phyloP scores from a whole-genome alignment of 2,113 vertebrate species.

The Puma concolor region DNA sequence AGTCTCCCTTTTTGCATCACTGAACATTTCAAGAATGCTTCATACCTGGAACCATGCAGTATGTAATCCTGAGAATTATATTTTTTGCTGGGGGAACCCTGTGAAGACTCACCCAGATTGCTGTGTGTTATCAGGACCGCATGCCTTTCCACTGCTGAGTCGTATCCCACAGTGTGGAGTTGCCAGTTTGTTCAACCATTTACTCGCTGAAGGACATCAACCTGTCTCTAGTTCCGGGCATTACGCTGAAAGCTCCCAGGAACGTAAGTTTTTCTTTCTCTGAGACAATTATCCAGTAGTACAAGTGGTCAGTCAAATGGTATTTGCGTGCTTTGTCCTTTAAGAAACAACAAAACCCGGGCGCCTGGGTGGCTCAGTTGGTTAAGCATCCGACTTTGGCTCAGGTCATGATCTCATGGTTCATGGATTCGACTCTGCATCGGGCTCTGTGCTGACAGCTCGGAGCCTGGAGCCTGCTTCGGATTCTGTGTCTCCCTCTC shows the following conservation, averaged over 20 bases:
- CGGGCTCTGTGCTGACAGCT: too few relatives aligned
- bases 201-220: accelerated
- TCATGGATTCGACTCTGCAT: too few relatives aligned
- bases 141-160: not conserved
- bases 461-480: too few relatives aligned
- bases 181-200: accelerated
- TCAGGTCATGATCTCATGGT: too few relatives aligned
- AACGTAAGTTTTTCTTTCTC: not conserved
- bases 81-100: too few relatives aligned
- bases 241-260: not conserved
- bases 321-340: not conserved
- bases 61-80: not conserved
- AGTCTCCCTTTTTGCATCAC: not conserved
- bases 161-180: not conserved
- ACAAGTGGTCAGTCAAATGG: not conserved
- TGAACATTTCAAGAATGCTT: not conserved
- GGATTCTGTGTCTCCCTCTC: too few relatives aligned
- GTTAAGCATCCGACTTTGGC: too few relatives aligned
- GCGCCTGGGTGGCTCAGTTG: too few relatives aligned
- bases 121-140: not conserved
- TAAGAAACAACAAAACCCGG: not conserved
- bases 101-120: not conserved
- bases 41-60: accelerated
- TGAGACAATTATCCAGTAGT: not conserved
- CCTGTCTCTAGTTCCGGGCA: not conserved